phyloP scores from a whole-genome alignment of 2,888 invertebrate genomes.

The Cataglyphis livida region DNA sequence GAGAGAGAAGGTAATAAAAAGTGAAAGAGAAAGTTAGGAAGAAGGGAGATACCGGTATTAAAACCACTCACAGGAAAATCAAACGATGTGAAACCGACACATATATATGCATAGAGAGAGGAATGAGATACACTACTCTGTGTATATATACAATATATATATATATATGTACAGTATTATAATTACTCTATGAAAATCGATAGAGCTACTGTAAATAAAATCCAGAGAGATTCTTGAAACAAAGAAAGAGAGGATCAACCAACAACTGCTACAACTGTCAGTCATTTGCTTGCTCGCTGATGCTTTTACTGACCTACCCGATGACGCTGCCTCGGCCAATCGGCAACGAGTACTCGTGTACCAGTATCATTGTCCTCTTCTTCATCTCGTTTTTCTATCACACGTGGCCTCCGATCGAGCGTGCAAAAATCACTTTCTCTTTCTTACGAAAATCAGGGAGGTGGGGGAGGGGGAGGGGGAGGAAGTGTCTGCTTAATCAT shows the following conservation, averaged over 20 bases:
- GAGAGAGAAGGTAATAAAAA: background rate
- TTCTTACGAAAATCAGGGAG: background rate
- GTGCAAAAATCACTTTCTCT: slow-evolving; percentile 12
- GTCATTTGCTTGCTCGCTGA: background rate
- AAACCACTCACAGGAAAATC: background rate
- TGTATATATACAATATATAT: background rate
- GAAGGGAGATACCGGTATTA: background rate
- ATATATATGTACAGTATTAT: background rate
- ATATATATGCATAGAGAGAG: background rate
- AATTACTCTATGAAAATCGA: background rate
- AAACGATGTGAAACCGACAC: slow-evolving; percentile 7
- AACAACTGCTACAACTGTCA: slow-evolving; percentile 14
- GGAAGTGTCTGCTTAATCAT: slow-evolving; percentile 70
- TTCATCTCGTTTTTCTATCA: slow-evolving; percentile 11
- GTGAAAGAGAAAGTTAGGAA: background rate
- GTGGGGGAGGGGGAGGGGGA: too few relatives aligned
- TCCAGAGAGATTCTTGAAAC: background rate
- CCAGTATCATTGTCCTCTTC: slow-evolving; percentile 11
- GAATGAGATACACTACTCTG: background rate
- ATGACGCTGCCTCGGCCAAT: slow-evolving; percentile 23
- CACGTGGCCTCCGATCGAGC: background rate
- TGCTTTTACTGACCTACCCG: slow-evolving; percentile 52
- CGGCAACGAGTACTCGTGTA: slow-evolving; percentile 21
- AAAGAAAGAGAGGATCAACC: background rate
- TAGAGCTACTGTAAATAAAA: slow-evolving; percentile 8